Evolutionary conservation across 1,140 invertebrate species (phyloP).

Genomic region (Zaprionus nigranus): DNA sequence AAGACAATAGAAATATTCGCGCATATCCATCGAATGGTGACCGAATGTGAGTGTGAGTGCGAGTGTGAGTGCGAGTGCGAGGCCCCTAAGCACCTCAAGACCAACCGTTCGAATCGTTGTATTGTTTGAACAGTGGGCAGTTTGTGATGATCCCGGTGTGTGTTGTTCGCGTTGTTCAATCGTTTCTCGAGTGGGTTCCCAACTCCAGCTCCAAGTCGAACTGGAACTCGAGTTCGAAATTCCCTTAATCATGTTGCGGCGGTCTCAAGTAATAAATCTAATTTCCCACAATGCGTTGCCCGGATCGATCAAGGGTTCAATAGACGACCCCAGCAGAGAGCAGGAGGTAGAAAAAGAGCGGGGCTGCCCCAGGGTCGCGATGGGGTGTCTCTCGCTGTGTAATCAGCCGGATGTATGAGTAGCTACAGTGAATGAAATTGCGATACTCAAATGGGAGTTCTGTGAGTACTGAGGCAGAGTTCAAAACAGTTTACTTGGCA

Average conservation of each 20-base stretch:
- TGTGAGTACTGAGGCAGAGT: not conserved
- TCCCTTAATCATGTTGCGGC: conserved; percentile 61
- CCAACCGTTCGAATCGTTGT: not conserved
- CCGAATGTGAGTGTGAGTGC: not conserved
- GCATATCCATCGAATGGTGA: conserved; percentile 1
- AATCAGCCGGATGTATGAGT: conserved; percentile 23
- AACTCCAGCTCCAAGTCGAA: conserved; percentile 12
- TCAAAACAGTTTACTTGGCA: not conserved
- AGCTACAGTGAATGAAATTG: conserved; percentile 5
- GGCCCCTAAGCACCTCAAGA: not conserved
- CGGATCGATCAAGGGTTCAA: conserved; percentile 46
- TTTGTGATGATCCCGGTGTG: conserved; percentile 1
- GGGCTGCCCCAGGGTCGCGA: conserved; percentile 24
- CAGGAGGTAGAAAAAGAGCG: not conserved
- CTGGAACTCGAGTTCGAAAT: conserved; percentile 37
- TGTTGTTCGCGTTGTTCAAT: conserved; percentile 18
- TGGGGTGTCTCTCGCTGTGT: conserved; percentile 20
- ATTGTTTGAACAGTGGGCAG: conserved; percentile 20
- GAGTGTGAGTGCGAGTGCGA: conserved; percentile 1
- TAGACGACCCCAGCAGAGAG: conserved; percentile 30
- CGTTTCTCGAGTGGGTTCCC: conserved; percentile 6
- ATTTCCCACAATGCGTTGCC: conserved; percentile 54
- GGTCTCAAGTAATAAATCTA: conserved; percentile 59
- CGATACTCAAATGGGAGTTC: not conserved
- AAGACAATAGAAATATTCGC: conserved; percentile 14